Percentiles rank a stretch among this genome's conserved stretches.
Evolutionary conservation across 2,797 vertebrate species (phyloP).

Genomic region (Squalus acanthias): DNA sequence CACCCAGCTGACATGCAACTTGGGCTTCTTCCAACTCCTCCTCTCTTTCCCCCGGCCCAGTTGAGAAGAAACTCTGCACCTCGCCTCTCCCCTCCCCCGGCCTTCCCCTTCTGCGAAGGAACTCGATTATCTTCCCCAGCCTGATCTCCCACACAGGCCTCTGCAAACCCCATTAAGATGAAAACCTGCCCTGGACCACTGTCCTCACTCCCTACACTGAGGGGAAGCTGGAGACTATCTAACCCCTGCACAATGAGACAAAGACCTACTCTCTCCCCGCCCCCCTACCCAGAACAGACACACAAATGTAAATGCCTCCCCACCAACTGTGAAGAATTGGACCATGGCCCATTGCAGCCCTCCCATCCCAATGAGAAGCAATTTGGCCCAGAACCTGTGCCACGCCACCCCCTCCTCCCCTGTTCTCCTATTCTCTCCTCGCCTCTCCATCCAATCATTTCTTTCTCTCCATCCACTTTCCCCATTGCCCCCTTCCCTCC

Average conservation of each 20-base stretch:
- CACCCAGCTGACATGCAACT: background rate
- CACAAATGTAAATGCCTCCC: background rate
- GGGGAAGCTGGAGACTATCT: background rate
- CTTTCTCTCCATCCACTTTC: background rate
- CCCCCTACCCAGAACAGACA: too few species aligned
- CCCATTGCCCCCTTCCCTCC: background rate
- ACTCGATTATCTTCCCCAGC: background rate
- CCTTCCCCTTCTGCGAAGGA: background rate
- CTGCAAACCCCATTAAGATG: background rate
- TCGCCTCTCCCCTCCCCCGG: too few species aligned
- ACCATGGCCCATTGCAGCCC: background rate
- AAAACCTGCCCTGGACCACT: background rate
- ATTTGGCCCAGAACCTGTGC: background rate
- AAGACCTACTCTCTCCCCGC: background rate
- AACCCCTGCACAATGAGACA: background rate
- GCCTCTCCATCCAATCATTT: background rate
- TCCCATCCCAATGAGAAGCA: background rate
- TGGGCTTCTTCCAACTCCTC: background rate
- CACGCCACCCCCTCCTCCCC: background rate
- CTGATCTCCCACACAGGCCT: background rate
- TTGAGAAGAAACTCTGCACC: background rate
- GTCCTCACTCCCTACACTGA: background rate
- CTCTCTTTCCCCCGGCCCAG: background rate
- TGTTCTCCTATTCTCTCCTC: background rate
- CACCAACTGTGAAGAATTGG: background rate